Percentiles rank a stretch among this genome's conserved stretches.
phyloP scores from a whole-genome alignment of 2,113 vertebrate genomes.

The Petroica traversi region DNA sequence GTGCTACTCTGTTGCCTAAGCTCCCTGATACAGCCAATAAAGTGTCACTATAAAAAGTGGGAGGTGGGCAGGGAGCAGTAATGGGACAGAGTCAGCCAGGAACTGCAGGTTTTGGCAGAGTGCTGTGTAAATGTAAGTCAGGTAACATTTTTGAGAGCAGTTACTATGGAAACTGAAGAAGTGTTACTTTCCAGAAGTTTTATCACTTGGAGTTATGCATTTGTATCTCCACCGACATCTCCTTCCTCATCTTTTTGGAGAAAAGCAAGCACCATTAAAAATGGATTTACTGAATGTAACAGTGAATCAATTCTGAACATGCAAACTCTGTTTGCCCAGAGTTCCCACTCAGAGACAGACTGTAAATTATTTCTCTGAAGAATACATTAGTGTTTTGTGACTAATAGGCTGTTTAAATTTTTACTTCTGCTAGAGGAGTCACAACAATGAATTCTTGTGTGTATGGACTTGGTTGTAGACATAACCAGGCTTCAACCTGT shows the following conservation, averaged over 20 bases:
- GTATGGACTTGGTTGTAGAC: background rate
- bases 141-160: background rate
- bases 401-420: conserved; percentile 13
- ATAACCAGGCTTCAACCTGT: background rate
- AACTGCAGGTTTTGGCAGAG: background rate
- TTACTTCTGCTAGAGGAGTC: background rate
- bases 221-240: background rate
- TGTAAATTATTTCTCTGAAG: conserved; percentile 4
- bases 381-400: background rate
- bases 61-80: background rate
- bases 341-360: background rate
- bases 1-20: background rate
- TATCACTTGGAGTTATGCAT: background rate
- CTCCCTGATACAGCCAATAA: background rate
- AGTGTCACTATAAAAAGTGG: background rate
- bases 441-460: background rate
- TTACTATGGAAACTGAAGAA: conserved; percentile 9
- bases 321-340: background rate
- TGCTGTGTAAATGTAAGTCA: background rate
- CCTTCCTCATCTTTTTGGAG: background rate
- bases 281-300: conserved; percentile 1
- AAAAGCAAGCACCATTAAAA: conserved; percentile 35
- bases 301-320: background rate
- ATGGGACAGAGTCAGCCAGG: background rate
- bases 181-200: background rate